Base-by-base conservation (phyloP, 2,797 vertebrate species). In the Cuculus canorus region DNA sequence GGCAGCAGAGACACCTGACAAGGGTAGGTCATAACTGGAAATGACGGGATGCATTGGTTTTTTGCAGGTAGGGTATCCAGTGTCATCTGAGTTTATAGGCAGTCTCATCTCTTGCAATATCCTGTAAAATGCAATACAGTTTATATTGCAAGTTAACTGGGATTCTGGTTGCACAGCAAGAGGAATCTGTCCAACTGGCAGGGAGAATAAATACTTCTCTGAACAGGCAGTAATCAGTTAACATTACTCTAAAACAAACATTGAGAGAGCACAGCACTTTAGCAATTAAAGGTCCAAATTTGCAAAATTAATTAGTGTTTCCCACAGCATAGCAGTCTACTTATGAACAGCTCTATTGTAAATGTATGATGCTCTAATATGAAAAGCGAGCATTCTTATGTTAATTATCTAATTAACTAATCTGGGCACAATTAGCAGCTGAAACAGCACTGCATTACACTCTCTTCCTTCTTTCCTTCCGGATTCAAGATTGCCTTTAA, bases 221-320 rank as follows among this genome's bases (percentile, higher is more conserved):
- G 65, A 96, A 91, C 86, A 94, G 86, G 87, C 93, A 88, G 81
- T 80, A 83, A 90, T 92, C 79, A 90, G 32, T 92, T 87, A 90
- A 87, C 43, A 87, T 78, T 92, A 93, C 73, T 91, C 86, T 95
- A 92, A 95, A 95, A 93, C 84, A 97, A 80, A 96, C 77, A 95
- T 71, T 61, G 79, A 95, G 73, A 96, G 96, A 96, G 94, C 95
- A 95, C 68, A 93, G 78, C 82, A 93, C 78, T 95, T 96, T 93
- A 96, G 88, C 75, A 97, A 97, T 88, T 92, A 88, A 95, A 96
- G 96, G 93, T 33, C 96, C 92, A 89, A 94, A 96, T 97, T 97
- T 97, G 79, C 93, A 95, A 98, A 97, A 95, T 96, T 96, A 97
- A 97, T 97, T 97, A 97, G 88, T 92, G 96, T 94, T 97, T 97